These are phyloP conservation scores for Arizona elegans DNA, from an alignment of 2,113 vertebrate genomes.

Conservation along the genomic window DNA sequence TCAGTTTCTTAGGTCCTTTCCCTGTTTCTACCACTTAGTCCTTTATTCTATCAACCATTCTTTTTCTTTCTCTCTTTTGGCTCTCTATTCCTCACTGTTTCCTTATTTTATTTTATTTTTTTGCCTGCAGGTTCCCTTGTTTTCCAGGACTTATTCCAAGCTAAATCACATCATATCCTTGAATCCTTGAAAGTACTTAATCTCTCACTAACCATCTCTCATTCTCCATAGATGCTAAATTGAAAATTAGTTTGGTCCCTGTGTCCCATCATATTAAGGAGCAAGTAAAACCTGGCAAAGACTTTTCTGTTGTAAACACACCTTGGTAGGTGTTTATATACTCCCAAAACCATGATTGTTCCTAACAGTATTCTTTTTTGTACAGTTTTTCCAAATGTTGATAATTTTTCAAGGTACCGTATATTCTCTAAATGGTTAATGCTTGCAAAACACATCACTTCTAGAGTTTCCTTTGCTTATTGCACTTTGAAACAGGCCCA, in stretches of 20 bases:
- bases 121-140: background rate
- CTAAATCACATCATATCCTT: background rate
- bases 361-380: background rate
- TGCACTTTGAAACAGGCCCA: slow-evolving; percentile 13
- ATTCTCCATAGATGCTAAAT: background rate
- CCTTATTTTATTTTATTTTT: too few species aligned
- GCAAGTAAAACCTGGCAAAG: background rate
- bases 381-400: background rate
- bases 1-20: background rate
- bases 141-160: background rate
- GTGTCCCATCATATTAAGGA: too few species aligned
- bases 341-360: background rate
- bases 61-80: background rate
- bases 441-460: background rate
- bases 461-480: slow-evolving; percentile 22
- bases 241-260: background rate
- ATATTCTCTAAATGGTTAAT: slow-evolving; percentile 16
- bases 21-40: background rate
- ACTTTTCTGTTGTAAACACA: background rate
- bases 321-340: background rate
- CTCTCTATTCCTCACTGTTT: background rate
- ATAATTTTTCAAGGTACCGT: background rate
- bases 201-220: background rate
- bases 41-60: background rate
- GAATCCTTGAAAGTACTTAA: background rate